phyloP scores from a whole-genome alignment of 2,797 vertebrate genomes.

The Pipistrellus nathusii region DNA sequence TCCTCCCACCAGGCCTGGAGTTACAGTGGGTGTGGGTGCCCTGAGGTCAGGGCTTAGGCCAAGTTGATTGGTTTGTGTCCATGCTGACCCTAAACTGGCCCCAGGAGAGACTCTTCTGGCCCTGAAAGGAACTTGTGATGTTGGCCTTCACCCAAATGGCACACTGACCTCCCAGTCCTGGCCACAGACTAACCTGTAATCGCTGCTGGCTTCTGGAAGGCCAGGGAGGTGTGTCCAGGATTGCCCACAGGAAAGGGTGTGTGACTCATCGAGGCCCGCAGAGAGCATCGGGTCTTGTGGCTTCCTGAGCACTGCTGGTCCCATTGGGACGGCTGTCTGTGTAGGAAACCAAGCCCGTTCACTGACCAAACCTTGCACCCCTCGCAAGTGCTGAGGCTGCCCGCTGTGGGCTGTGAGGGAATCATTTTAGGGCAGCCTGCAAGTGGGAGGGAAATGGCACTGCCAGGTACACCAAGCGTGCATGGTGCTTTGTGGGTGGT shows the following conservation, averaged over 20 bases:
- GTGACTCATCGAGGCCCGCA: neutral
- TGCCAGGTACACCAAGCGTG: neutral
- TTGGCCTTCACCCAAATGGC: neutral
- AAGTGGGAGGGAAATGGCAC: neutral
- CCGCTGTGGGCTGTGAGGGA: neutral
- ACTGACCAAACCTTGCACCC: neutral
- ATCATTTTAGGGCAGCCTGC: neutral
- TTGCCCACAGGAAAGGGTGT: accelerated
- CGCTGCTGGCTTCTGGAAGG: neutral
- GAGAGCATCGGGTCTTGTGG: neutral
- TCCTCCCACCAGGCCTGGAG: neutral
- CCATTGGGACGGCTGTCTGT: neutral
- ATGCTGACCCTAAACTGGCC: neutral
- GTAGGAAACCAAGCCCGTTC: neutral
- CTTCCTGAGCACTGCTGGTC: neutral
- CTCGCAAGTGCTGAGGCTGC: neutral
- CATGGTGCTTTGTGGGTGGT: neutral
- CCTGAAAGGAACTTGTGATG: neutral
- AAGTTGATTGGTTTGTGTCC: neutral
- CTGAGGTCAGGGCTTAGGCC: neutral
- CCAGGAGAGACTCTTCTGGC: neutral
- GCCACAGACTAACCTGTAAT: neutral
- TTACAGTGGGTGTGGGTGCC: neutral
- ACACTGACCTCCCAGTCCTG: neutral
- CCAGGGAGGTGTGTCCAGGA: neutral